Evolutionary conservation across 64 coral and sea anemone genomes (phyloP), one percentile per base, ranked within the genome.

Genomic region (Astreopora myriophthalma): DNA sequence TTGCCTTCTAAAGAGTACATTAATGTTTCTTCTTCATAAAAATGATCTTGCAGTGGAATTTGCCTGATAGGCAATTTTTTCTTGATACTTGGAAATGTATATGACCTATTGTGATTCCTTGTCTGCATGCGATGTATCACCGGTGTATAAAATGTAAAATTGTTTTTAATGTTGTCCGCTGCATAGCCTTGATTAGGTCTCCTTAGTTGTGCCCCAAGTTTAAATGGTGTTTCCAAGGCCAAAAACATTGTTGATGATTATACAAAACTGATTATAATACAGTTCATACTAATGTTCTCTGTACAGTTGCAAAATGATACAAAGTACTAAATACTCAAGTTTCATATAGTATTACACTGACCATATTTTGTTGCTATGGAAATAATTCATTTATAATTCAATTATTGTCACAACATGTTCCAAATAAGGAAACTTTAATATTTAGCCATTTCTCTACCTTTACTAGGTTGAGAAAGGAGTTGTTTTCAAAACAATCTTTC

Each of bases 141-240:
- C 8, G 65, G 89, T 48, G 27, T 25, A 16, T 93, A 93, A 12
- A 93, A 87, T 37, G 72, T 87, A 55, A 93, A 93, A 37, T 68
- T 78, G 22, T 79, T 86, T 31, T 49, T 79, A 14, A 75, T 68
- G 63, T 93, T 93, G 35, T 93, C 91, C 6, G 34, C 12, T 69
- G 75, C 67, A 58, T 78, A 52, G 37, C 86, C 91, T 28, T 85
- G 83, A 27, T 76, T 84, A 19, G 69, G 86, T 48, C 83, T 66
- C 69, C 57, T 86, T 6, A 39, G 91, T 12, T 93, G 58, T 39
- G 22, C 30, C 34, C 91, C 73, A 1, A 93, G 84, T 77, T 75
- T 69, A 38, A 68, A 93, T 67, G 91, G 91, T 39, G 67, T 68
- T 22, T 69, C 55, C 40, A 66, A 69, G 20, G 91, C 91, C 35